Evolutionary conservation across 1,140 invertebrate genomes (phyloP), one percentile per base, ranked within the genome.

Genomic region (Lasaia peninsularis): DNA sequence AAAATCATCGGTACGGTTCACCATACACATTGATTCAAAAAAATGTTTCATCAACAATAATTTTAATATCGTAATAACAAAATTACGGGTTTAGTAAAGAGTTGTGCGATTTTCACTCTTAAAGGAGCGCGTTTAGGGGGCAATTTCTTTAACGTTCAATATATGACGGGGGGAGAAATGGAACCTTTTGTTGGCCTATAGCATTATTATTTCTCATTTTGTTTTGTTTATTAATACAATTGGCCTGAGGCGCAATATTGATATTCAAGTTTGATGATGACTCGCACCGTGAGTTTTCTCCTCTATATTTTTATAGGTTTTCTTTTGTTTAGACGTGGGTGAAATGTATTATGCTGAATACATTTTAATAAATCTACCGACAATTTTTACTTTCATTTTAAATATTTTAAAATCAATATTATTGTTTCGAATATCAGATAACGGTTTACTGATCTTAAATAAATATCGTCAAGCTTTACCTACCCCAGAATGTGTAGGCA

Each of bases 161-260:
- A 75, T 74, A 74, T 79, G 74, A 76, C 66, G 71, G 73, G 80
- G 85, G 85, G 81, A 86, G 81, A 86, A 86, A 86, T 88, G 80
- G 81, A 84, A 84, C 79, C 83, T 88, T 86, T 88, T 88, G 85
- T 88, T 88, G 75, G 83, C 80, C 85, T 84, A 84, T 88, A 88
- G 85, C 82, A 80, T 86, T 88, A 86, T 88, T 88, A 88, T 88
- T 86, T 88, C 78, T 84, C 82, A 88, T 88, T 88, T 88, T 88
- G 83, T 88, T 88, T 88, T 88, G 86, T 88, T 88, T 88, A 86
- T 88, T 88, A 88, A 88, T 86, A 86, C 83, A 86, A 88, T 88
- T 88, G 81, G 86, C 86, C 78, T 68, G 78, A 75, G 86, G 86
- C 86, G 86, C 81, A 88, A 88, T 86, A 88, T 88, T 88, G 83